Evolutionary conservation across 2,797 vertebrate genomes (phyloP).

Genomic region (Sebastes trivittatus): DNA sequence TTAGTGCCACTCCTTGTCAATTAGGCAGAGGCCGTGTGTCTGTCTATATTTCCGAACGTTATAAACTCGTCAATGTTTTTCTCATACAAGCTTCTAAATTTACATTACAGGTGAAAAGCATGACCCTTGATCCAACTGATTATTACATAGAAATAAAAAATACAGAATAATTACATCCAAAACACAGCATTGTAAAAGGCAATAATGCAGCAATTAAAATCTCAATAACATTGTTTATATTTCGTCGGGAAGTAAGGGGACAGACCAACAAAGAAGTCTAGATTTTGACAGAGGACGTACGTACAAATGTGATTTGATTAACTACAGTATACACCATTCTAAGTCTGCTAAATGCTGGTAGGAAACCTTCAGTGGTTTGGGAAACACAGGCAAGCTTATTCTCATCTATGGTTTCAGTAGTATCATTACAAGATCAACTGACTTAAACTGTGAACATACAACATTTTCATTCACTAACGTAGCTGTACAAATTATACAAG

Average conservation of each 20-base stretch:
- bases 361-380: constrained; percentile 80
- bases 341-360: constrained; percentile 85
- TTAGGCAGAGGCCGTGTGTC: constrained; percentile 52
- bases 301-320: constrained; percentile 78
- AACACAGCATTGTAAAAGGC: constrained; percentile 87
- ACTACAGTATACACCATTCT: constrained; percentile 81
- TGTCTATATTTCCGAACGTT: constrained; percentile 38
- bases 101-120: constrained; percentile 76
- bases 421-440: constrained; percentile 78
- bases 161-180: constrained; percentile 86
- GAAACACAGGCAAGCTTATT: constrained; percentile 82
- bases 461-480: constrained; percentile 80
- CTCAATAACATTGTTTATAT: constrained; percentile 80
- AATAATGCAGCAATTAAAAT: constrained; percentile 87
- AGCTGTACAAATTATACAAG: constrained; percentile 84
- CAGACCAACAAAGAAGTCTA: constrained; percentile 74
- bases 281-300: constrained; percentile 72
- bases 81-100: constrained; percentile 67
- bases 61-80: constrained; percentile 56
- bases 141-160: constrained; percentile 85
- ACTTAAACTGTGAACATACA: constrained; percentile 80
- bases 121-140: constrained; percentile 83
- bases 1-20: constrained; percentile 72
- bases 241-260: constrained; percentile 69
- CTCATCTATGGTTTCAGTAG: constrained; percentile 80